Percentiles rank a stretch among this genome's conserved stretches.
Evolutionary conservation across 1,140 invertebrate species (phyloP).

Genomic region (Drosophila varians): DNA sequence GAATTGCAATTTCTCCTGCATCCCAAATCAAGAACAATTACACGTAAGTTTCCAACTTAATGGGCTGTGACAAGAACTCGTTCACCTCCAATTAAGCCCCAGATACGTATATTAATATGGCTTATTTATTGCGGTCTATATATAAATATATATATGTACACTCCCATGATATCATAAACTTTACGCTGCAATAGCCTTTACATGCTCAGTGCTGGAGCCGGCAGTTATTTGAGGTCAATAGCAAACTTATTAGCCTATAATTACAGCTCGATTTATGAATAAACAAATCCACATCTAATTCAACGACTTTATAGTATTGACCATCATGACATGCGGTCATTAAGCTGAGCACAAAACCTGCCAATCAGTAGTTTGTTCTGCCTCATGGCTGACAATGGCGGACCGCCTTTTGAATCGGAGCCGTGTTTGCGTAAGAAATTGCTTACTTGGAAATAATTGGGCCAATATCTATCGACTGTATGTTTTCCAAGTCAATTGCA

Average conservation of each 20-base stretch:
- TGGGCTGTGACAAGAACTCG: background rate
- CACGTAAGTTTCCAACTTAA: background rate
- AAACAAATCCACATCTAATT: conserved; percentile 46
- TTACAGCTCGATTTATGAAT: conserved; percentile 50
- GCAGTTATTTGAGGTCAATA: conserved; percentile 68
- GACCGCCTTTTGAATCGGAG: conserved; percentile 46
- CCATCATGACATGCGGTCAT: conserved; percentile 46
- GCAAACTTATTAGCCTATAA: conserved; percentile 63
- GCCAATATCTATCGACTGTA: conserved; percentile 14
- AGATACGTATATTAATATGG: background rate
- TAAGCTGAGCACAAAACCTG: conserved; percentile 33
- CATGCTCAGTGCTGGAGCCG: conserved; percentile 7
- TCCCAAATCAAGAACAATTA: background rate
- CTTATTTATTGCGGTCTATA: conserved; percentile 50
- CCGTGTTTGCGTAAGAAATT: conserved; percentile 64
- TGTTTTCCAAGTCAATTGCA: conserved; percentile 20
- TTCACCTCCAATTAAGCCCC: conserved; percentile 4
- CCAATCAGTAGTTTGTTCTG: conserved; percentile 54
- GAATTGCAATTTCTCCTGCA: background rate
- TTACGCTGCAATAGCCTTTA: conserved; percentile 15
- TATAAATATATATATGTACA: background rate
- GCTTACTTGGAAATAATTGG: conserved; percentile 39
- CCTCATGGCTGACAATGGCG: conserved; percentile 27
- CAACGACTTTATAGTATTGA: conserved; percentile 21
- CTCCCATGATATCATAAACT: conserved; percentile 22